These are phyloP conservation scores for Lucifuga dentata DNA, from an alignment of 2,113 vertebrate genomes.

Conservation along the genomic window DNA sequence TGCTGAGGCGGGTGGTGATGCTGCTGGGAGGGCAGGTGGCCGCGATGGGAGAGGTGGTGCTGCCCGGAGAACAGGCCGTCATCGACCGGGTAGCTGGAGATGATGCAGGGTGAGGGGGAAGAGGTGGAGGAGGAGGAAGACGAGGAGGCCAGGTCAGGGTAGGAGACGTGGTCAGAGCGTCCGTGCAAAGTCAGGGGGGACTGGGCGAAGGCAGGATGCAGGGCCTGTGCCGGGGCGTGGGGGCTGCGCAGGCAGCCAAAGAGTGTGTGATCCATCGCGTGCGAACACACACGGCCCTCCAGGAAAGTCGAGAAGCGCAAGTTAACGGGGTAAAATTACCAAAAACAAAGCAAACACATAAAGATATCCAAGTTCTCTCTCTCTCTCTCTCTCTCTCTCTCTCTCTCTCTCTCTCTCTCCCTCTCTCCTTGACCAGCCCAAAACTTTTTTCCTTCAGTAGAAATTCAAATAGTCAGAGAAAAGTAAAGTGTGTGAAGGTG, in stretches of 20 bases:
- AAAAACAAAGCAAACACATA: slow-evolving; percentile 48
- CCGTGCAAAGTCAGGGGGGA: slow-evolving; percentile 93
- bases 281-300: slow-evolving; percentile 79
- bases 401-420: slow-evolving; percentile 55
- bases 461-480: slow-evolving; percentile 53
- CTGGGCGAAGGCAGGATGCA: slow-evolving; percentile 94
- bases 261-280: slow-evolving; percentile 97
- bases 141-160: slow-evolving; percentile 90
- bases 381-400: slow-evolving; percentile 38
- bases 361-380: slow-evolving; percentile 62
- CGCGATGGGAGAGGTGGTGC: slow-evolving; percentile 86
- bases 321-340: slow-evolving; percentile 31
- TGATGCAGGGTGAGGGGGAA: slow-evolving; percentile 90
- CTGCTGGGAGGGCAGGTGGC: slow-evolving; percentile 87
- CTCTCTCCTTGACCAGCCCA: slow-evolving; percentile 33
- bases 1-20: slow-evolving; percentile 86
- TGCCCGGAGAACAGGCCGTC: slow-evolving; percentile 93
- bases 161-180: slow-evolving; percentile 97
- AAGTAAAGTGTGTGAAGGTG: slow-evolving; percentile 53
- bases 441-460: slow-evolving; percentile 64
- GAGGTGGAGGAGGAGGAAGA: slow-evolving; percentile 87
- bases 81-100: slow-evolving; percentile 92
- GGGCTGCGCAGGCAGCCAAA: slow-evolving; percentile 98
- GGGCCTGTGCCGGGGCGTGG: slow-evolving; percentile 91
- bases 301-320: slow-evolving; percentile 50